Conservation (phyloP, 2,113 vertebrate species). For the Leucoraja erinaceus region DNA sequence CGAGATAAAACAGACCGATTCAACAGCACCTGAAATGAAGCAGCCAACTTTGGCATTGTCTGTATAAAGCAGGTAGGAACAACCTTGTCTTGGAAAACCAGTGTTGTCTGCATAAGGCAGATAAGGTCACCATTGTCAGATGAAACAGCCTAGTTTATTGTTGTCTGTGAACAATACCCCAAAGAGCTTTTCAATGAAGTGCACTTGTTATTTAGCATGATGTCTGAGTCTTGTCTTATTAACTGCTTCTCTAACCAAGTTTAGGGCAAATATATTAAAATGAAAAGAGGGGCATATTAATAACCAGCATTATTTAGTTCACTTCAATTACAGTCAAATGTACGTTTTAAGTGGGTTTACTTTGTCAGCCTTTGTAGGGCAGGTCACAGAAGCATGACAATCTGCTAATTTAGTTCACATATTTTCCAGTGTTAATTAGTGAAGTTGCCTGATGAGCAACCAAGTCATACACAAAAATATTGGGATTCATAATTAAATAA, state of each 20-base stretch:
- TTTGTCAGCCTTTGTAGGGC: not conserved
- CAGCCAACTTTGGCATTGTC: not conserved
- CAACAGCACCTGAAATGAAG: not conserved
- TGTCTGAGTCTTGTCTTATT: not conserved
- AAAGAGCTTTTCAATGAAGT: not conserved
- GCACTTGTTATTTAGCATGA: not conserved
- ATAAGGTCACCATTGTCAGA: not conserved
- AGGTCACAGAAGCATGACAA: conserved; percentile 14
- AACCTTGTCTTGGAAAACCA: not conserved
- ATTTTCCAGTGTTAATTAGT: conserved; percentile 27
- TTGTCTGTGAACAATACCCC: not conserved
- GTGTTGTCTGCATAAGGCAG: no score
- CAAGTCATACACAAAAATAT: not conserved
- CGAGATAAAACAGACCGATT: not conserved
- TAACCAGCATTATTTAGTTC: conserved; percentile 21
- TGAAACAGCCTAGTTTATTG: not conserved
- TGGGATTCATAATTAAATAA: conserved; percentile 24
- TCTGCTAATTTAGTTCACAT: conserved; percentile 26
- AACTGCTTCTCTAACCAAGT: not conserved
- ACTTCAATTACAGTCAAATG: conserved; percentile 20
- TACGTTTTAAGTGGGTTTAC: not conserved
- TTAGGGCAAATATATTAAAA: not conserved
- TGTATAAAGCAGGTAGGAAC: not conserved
- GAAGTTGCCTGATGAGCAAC: not conserved
- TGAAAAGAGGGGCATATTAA: not conserved